These are phyloP conservation scores for Salarias fasciatus DNA, from an alignment of 2,797 vertebrate species.

Conservation along the genomic window DNA sequence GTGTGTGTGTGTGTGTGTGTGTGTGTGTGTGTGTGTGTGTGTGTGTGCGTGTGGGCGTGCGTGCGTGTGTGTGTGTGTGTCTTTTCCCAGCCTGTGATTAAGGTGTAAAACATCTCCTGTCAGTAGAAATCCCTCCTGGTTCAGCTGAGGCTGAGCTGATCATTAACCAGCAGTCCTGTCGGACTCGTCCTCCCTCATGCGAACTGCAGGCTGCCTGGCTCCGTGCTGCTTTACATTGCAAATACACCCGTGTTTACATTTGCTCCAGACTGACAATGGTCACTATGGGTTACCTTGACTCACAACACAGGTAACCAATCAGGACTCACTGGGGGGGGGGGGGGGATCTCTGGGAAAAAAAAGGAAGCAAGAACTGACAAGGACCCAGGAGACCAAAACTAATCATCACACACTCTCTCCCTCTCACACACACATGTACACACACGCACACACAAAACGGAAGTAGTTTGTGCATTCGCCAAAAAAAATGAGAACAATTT, in stretches of 20 bases:
- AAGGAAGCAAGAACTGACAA: constrained; percentile 68
- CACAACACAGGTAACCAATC: constrained; percentile 82
- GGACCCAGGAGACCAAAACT: constrained; percentile 30
- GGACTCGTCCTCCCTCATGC: constrained; percentile 21
- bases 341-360: constrained; percentile 40
- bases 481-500: constrained; percentile 62
- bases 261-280: constrained; percentile 75
- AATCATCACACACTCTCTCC: constrained; percentile 26
- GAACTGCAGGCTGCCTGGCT: constrained; percentile 29
- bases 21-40: neutral
- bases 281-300: constrained; percentile 77
- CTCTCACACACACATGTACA: constrained; percentile 28
- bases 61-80: neutral
- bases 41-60: no score
- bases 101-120: neutral
- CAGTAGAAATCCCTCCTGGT: neutral
- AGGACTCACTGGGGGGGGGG: constrained; percentile 14
- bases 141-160: neutral
- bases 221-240: constrained; percentile 77
- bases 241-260: constrained; percentile 81
- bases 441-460: constrained; percentile 41
- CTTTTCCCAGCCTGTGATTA: neutral
- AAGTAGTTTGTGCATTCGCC: constrained; percentile 46
- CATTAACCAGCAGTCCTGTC: constrained; percentile 27
- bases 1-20: neutral